Evolutionary conservation across 2,797 vertebrate genomes (phyloP).

Genomic region (Tympanoctomys barrerae): DNA sequence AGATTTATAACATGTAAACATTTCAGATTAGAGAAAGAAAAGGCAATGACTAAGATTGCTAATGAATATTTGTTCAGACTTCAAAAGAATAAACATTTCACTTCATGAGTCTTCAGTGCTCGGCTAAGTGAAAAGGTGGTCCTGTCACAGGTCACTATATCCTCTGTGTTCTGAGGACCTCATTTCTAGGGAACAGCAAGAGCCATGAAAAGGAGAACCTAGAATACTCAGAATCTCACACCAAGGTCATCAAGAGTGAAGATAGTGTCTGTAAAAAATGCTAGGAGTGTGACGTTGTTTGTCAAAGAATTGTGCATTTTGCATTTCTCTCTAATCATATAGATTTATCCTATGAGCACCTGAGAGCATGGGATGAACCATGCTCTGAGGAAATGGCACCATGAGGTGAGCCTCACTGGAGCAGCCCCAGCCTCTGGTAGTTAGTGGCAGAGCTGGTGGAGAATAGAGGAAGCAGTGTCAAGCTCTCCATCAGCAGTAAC

Average conservation of each 20-base stretch:
- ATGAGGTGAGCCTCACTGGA: background rate
- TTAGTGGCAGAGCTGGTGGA: background rate
- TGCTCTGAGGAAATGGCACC: background rate
- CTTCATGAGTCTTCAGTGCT: background rate
- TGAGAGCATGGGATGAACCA: background rate
- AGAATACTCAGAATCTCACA: background rate
- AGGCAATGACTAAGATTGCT: background rate
- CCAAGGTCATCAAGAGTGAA: background rate
- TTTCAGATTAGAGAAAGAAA: constrained; percentile 28
- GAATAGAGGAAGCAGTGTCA: background rate
- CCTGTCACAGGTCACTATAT: background rate
- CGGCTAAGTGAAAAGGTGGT: background rate
- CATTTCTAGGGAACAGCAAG: background rate
- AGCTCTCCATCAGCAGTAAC: background rate
- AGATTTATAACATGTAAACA: background rate
- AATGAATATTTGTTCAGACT: background rate
- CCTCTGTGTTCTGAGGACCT: no score
- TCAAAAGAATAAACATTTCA: background rate
- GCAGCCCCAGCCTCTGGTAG: background rate
- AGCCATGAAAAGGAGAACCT: background rate
- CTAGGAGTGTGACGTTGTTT: background rate
- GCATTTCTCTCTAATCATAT: background rate
- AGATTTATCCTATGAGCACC: background rate
- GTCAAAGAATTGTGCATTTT: background rate
- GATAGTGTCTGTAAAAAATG: background rate